These are phyloP conservation scores for Choristoneura fumiferana DNA, from an alignment of 1,140 invertebrate species.

Conservation along the genomic window DNA sequence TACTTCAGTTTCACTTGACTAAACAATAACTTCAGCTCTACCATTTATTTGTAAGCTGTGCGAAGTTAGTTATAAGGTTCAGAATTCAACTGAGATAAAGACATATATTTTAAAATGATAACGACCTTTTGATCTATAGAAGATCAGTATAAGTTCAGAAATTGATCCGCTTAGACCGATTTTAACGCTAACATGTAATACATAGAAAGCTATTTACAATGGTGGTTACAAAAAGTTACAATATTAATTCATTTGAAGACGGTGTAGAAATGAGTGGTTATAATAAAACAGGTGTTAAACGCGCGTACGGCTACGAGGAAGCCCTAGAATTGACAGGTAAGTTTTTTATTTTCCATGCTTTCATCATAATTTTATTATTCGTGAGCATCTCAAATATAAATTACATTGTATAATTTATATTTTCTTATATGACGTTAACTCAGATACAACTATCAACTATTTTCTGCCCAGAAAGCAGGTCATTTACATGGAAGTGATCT, in stretches of 20 bases:
- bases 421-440: background rate
- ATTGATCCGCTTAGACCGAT: background rate
- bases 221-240: slow-evolving; percentile 28
- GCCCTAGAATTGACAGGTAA: slow-evolving; percentile 55
- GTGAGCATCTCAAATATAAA: too few relatives aligned
- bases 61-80: background rate
- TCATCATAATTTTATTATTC: too few relatives aligned
- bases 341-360: too few relatives aligned
- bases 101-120: background rate
- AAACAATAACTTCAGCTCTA: background rate
- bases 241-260: slow-evolving; percentile 24
- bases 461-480: background rate
- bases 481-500: too few relatives aligned
- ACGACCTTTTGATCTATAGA: background rate
- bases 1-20: background rate
- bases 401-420: background rate
- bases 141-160: background rate
- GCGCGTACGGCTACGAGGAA: slow-evolving; percentile 45
- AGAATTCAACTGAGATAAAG: background rate
- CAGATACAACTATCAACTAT: background rate
- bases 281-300: slow-evolving; percentile 19
- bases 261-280: slow-evolving; percentile 36
- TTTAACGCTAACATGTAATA: background rate
- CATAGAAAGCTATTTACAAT: background rate
- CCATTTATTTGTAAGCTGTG: background rate